Conservation (phyloP, 2,113 vertebrate species). For the Bujurquina vittata region DNA sequence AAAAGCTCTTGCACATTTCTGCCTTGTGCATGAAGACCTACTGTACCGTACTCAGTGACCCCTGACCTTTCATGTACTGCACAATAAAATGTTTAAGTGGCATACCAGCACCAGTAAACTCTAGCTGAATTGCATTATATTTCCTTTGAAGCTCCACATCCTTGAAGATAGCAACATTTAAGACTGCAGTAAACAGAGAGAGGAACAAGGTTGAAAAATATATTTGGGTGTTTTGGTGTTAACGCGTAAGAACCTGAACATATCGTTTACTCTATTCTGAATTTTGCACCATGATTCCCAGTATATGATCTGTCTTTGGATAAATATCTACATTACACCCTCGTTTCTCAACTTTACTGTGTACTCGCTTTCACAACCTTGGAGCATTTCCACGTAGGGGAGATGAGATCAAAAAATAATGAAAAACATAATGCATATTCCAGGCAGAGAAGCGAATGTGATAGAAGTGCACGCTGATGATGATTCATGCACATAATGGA, state of each 20-base stretch:
- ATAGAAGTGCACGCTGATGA: constrained; percentile 49
- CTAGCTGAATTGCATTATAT: constrained; percentile 56
- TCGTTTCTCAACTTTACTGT: constrained; percentile 9
- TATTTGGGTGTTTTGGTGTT: not conserved
- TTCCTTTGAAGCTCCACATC: constrained; percentile 21
- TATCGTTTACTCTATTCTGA: constrained; percentile 6
- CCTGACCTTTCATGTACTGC: constrained; percentile 71
- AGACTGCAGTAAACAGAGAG: not conserved
- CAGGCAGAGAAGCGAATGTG: constrained; percentile 54
- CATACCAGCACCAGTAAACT: constrained; percentile 66
- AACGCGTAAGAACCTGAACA: constrained; percentile 3
- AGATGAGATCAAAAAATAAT: not conserved
- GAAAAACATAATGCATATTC: constrained; percentile 60
- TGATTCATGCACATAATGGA: constrained; percentile 68
- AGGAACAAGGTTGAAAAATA: constrained; percentile 12
- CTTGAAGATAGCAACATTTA: constrained; percentile 15
- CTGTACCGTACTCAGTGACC: constrained; percentile 61
- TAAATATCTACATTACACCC: constrained; percentile 1
- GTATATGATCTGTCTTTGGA: not conserved
- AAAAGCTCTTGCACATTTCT: constrained; percentile 45
- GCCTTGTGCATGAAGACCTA: constrained; percentile 38
- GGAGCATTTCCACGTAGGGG: constrained; percentile 7
- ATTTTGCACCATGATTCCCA: not conserved
- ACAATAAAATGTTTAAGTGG: constrained; percentile 74
- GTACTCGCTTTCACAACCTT: constrained; percentile 20